These are phyloP conservation scores for Ctenoplectra terminalis DNA, from an alignment of 1,140 invertebrate species.

Conservation along the genomic window DNA sequence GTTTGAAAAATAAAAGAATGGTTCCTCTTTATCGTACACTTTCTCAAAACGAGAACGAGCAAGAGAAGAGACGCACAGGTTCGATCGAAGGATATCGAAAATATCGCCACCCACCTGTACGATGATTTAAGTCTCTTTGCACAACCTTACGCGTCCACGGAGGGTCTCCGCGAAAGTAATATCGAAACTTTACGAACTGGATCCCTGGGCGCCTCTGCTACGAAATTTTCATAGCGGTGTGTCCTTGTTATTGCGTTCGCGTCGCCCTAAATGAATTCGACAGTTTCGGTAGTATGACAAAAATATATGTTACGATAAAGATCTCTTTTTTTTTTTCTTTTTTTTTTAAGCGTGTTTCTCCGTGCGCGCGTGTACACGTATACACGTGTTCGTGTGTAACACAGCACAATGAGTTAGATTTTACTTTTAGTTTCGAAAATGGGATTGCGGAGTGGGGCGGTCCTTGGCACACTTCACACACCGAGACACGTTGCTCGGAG, in stretches of 20 bases:
- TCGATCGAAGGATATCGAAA: background rate
- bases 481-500: conserved; percentile 69
- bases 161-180: background rate
- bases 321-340: background rate
- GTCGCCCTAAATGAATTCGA: conserved; percentile 41
- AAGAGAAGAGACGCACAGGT: background rate
- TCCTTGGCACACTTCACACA: conserved; percentile 83
- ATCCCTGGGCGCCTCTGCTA: too few relatives aligned
- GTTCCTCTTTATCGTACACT: background rate
- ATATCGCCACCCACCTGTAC: conserved; percentile 12
- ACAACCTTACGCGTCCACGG: background rate
- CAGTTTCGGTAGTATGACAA: conserved; percentile 49
- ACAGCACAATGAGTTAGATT: conserved; percentile 82
- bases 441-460: conserved; percentile 79
- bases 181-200: background rate
- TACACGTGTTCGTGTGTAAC: conserved; percentile 60
- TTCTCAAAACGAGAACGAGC: background rate
- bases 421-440: conserved; percentile 84
- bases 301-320: conserved; percentile 77
- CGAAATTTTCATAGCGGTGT: background rate
- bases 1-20: background rate
- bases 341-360: background rate
- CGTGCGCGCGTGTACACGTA: background rate
- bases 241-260: background rate
- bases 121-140: conserved; percentile 16